Percentiles rank a stretch among this genome's conserved stretches.
Conservation (phyloP, 2,797 vertebrate species). For the Sebastes wilsoni region DNA sequence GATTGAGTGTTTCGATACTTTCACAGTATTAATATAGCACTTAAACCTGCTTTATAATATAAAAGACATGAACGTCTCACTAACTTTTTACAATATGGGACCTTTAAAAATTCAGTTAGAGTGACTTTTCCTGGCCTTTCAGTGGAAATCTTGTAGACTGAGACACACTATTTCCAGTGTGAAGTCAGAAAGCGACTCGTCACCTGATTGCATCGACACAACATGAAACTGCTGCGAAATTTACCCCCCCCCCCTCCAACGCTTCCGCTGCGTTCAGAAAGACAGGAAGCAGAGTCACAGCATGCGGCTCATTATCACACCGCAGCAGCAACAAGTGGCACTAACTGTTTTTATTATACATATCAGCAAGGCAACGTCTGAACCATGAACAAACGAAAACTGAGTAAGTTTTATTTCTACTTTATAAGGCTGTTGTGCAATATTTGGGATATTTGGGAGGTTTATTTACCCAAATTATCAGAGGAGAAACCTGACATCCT, state of each 20-base stretch:
- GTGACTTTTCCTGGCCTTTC: neutral
- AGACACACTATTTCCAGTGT: neutral
- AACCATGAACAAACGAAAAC: conserved; percentile 68
- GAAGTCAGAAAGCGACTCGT: neutral
- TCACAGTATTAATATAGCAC: no score
- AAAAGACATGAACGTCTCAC: no score
- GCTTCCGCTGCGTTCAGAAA: conserved; percentile 38
- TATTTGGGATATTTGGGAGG: neutral
- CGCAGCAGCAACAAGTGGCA: neutral
- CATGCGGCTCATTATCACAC: neutral
- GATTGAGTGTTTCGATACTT: no score
- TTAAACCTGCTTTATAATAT: no score
- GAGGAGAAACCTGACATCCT: neutral
- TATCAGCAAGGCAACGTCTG: neutral
- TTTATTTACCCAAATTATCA: neutral
- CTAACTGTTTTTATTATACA: neutral
- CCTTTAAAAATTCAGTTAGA: neutral
- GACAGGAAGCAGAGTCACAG: conserved; percentile 52
- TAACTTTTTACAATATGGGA: no score
- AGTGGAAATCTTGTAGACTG: neutral
- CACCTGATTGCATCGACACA: conserved; percentile 17
- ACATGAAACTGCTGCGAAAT: neutral
- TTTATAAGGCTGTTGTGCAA: neutral
- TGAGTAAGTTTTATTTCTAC: conserved; percentile 53
- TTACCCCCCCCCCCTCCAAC: no score